Evolutionary conservation across 1,140 invertebrate genomes (phyloP), one percentile per base, ranked within the genome.

Genomic region (Drosophila bocki): DNA sequence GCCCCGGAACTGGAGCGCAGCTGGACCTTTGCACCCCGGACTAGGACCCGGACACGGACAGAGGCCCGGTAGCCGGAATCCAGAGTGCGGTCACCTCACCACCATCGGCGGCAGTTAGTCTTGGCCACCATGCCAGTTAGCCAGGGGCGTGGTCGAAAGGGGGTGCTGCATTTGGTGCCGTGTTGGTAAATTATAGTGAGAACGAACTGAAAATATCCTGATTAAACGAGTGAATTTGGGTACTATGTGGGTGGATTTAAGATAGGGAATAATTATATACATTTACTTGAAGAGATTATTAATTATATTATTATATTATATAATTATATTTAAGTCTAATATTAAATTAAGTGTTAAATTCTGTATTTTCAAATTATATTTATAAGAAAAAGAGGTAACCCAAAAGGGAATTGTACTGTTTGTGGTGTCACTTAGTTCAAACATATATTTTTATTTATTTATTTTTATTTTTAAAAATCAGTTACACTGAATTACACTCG

Each of bases 41-140:
- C 35, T n/a, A 42, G 33, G 60, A 42, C 26, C 29, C n/a, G 41
- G 54, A 44, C 50, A 19, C 12, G 22, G n/a, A 56, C 13, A 11
- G 17, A 2, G n/a, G 17, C 32, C 50, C 13, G 35, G 53, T 56
- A 7, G 35, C 35, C 53, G 33, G 51, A 37, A 22, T 54, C 53
- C 51, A 33, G 33, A 37, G 33, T 54, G 53, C 29, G 62, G 45
- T 69, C 29, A 50, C 65, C 67, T 48, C 13, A n/a, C 71, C 56
- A 60, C 41, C 63, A 17, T 51, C 1, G 32, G 12, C 32, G 68
- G 70, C 70, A 39, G 67, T 72, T 72, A 57, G 67, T 72, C 68
- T 29, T 72, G 29, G 32, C 53, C 44, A 50, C 19, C 15, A 26
- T 68, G 37, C 45, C 45, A 68, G 22, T 67, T 64, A 33, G 17